Evolutionary conservation across 1,140 invertebrate genomes (phyloP).

Genomic region (Diabrotica virgifera): DNA sequence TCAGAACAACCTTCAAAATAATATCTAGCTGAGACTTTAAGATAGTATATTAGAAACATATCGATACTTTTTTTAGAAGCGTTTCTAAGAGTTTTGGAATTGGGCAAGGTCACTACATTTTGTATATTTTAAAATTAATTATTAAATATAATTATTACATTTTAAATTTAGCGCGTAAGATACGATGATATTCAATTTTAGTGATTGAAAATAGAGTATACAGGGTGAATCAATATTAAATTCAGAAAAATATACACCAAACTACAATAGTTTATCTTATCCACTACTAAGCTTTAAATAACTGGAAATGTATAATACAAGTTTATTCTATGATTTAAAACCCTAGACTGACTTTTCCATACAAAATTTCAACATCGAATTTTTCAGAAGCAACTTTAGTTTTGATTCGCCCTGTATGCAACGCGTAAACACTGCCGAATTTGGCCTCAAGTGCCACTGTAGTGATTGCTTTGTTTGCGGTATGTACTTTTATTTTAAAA

Average conservation of each 20-base stretch:
- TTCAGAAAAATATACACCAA: background rate
- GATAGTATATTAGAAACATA: too few species aligned
- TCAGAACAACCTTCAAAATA: too few species aligned
- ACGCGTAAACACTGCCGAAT: constrained; percentile 28
- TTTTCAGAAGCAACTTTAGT: background rate
- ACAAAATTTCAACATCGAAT: background rate
- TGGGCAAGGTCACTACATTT: too few species aligned
- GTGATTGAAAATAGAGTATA: too few species aligned
- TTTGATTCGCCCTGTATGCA: constrained; percentile 3
- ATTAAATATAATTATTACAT: too few species aligned
- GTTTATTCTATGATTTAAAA: background rate
- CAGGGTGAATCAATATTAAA: background rate
- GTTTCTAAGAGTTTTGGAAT: too few species aligned
- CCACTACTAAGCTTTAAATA: background rate
- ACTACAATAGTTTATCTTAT: background rate
- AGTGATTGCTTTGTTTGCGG: constrained; percentile 18
- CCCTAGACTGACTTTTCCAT: background rate
- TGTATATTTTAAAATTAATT: too few species aligned
- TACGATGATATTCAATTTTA: too few species aligned
- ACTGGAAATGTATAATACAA: background rate
- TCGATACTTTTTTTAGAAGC: too few species aligned
- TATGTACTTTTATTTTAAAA: background rate
- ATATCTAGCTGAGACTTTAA: too few species aligned
- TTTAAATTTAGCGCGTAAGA: too few species aligned
- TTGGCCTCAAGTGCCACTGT: constrained; percentile 26